These are phyloP conservation scores for Xylota sylvarum DNA, from an alignment of 2,888 invertebrate species.

Conservation along the genomic window DNA sequence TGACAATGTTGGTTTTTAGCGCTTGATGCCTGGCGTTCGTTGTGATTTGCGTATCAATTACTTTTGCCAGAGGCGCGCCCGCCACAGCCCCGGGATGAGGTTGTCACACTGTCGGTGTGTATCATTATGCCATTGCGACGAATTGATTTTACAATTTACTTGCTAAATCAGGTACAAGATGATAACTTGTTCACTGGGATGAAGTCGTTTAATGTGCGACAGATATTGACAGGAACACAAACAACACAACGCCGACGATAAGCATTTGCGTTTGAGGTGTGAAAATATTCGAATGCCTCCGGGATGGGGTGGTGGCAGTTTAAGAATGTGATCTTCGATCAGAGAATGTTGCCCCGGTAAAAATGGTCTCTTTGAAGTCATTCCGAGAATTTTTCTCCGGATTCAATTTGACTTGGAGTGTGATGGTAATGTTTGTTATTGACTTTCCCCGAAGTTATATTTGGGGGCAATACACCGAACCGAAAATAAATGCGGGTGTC, in stretches of 20 bases:
- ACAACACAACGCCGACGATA: neutral
- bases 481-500: neutral
- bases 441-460: neutral
- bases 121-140: slow-evolving; percentile 45
- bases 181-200: slow-evolving; percentile 34
- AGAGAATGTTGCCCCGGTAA: neutral
- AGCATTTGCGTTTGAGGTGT: slow-evolving; percentile 23
- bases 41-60: slow-evolving; percentile 75
- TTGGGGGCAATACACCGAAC: neutral
- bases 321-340: slow-evolving; percentile 16
- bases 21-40: slow-evolving; percentile 17
- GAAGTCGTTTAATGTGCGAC: slow-evolving; percentile 35
- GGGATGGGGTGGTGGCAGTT: neutral
- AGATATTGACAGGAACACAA: slow-evolving; percentile 16
- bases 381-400: neutral
- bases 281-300: slow-evolving; percentile 8
- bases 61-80: slow-evolving; percentile 38
- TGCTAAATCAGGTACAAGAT: slow-evolving; percentile 61
- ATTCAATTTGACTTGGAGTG: slow-evolving; percentile 20
- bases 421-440: slow-evolving; percentile 11
- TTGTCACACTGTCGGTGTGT: neutral
- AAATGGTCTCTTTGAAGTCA: too few relatives aligned
- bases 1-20: slow-evolving; percentile 42
- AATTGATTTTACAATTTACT: slow-evolving; percentile 74
- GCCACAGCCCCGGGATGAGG: neutral